These are phyloP conservation scores for Brienomyrus longianalis DNA, from an alignment of 2,113 vertebrate genomes.

Conservation along the genomic window DNA sequence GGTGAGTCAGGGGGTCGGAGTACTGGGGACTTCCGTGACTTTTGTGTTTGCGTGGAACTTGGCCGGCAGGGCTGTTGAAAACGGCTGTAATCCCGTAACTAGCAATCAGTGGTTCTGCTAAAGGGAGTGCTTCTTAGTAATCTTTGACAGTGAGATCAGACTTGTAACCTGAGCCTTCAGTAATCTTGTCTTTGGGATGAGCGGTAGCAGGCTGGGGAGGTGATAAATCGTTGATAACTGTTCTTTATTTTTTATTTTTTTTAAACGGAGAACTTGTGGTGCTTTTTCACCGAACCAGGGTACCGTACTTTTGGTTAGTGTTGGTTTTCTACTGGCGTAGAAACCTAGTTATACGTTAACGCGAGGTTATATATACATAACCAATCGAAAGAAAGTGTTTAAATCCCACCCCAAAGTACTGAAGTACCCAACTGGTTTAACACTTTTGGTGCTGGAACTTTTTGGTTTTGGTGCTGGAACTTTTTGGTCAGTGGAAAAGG, in stretches of 20 bases:
- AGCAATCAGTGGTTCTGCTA: neutral
- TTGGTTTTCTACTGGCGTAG: neutral
- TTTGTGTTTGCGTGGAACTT: neutral
- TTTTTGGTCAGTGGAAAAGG: no score
- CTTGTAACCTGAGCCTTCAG: neutral
- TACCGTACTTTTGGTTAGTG: neutral
- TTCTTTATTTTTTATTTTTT: no score
- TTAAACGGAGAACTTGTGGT: neutral
- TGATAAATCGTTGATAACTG: no score
- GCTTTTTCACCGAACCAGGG: neutral
- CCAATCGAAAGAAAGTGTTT: no score
- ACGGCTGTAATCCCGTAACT: neutral
- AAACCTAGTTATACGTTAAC: neutral
- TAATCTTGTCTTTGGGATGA: neutral
- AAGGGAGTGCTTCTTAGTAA: neutral
- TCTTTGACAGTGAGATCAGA: neutral
- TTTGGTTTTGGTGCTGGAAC: no score
- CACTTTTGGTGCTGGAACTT: no score
- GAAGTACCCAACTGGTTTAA: no score
- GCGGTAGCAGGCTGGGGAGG: neutral
- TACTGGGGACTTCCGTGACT: neutral
- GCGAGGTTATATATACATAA: no score
- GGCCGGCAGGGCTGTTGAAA: neutral
- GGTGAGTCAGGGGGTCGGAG: slow-evolving; percentile 53
- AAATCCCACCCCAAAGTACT: no score